Evolutionary conservation across 1,140 invertebrate species (phyloP).

Genomic region (Sweltsa coloradensis): DNA sequence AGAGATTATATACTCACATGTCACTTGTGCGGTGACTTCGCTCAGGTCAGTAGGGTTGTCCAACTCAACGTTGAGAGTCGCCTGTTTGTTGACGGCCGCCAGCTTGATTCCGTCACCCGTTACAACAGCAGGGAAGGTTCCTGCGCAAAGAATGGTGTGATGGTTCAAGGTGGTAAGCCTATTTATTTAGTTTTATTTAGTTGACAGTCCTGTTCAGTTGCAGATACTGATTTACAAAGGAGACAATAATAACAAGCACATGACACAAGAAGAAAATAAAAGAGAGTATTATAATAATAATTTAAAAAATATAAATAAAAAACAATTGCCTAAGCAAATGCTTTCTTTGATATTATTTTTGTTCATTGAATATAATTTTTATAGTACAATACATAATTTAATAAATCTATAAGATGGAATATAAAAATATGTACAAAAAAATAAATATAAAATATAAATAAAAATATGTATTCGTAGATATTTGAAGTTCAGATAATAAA

Average conservation of each 20-base stretch:
- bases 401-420: too few relatives aligned
- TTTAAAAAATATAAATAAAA: neutral
- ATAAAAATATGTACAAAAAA: too few relatives aligned
- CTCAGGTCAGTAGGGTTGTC: slow-evolving; percentile 30
- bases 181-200: neutral
- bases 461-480: too few relatives aligned
- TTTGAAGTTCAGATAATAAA: too few relatives aligned
- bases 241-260: neutral
- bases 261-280: neutral
- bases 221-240: neutral
- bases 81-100: slow-evolving; percentile 44
- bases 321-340: too few relatives aligned
- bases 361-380: too few relatives aligned
- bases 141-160: neutral
- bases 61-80: slow-evolving; percentile 43
- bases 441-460: too few relatives aligned
- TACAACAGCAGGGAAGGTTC: slow-evolving; percentile 22
- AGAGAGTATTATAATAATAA: neutral
- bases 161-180: neutral
- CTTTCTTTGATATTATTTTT: too few relatives aligned
- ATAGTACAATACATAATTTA: too few relatives aligned
- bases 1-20: slow-evolving; percentile 26
- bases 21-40: slow-evolving; percentile 40
- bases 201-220: neutral
- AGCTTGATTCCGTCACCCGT: slow-evolving; percentile 52